Evolutionary conservation across 2,888 invertebrate species (phyloP), one percentile per base, ranked within the genome.

Genomic region (Aromia moschata): DNA sequence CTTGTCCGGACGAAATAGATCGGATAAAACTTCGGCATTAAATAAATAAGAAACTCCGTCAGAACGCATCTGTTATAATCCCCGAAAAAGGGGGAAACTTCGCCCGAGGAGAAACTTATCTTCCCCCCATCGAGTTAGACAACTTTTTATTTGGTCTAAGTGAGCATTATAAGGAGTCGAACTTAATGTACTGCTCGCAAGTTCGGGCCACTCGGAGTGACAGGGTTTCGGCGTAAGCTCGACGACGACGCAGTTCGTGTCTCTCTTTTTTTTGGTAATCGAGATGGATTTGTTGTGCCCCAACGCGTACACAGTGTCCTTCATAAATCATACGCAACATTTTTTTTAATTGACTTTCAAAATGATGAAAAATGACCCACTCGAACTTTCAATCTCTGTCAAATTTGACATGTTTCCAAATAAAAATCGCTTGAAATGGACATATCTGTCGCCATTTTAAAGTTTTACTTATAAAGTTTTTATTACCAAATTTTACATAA

Each of bases 61-160:
- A 41, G 41, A 41, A 2, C 52, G 31, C 52, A 52, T 52, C 52
- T 52, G 52, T 52, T 52, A 40, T 52, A 52, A 52, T 52, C 52
- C 41, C 15, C 31, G 12, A 40, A 40, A 52, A 33, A 7, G n/a
- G 33, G 52, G 52, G 30, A 31, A 52, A 52, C 52, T 25, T 44
- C 30, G 16, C 40, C 30, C n/a, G n/a, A n/a, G n/a, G n/a, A 9
- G 31, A 17, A 52, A 52, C 41, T 52, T 52, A 25, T 41, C 52
- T 12, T 12, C 11, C 52, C 11, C 52, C 41, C 40, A 12, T 15
- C 38, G 25, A 41, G 52, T 41, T 40, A 9, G 38, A 5, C 52
- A 52, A 52, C 52, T 52, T 52, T 51, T 52, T 52, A 52, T 52
- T 52, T 31, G 31, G 31, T 30, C 41, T 52, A 52, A 52, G 52